Evolutionary conservation across 2,888 invertebrate species (phyloP), one percentile per base, ranked within the genome.

Genomic region (Tetropium fuscum): DNA sequence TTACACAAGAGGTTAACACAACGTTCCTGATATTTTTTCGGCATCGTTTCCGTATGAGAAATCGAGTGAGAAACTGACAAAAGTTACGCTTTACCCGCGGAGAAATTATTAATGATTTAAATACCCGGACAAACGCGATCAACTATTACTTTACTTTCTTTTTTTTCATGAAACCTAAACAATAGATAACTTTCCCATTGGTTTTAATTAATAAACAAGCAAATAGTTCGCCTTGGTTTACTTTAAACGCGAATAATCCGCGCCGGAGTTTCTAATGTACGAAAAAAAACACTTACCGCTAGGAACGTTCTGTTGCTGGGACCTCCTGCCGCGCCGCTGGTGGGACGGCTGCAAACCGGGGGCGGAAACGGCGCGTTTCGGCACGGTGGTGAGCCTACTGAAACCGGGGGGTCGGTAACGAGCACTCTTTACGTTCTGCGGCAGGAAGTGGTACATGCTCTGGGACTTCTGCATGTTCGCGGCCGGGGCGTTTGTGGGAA

Each of bases 391-490:
- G 60, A 83, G 83, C 36, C 91, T 86, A 25, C 87, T 86, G 82
- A 91, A 91, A 1, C 92, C 94, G 0, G 94, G 94, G 1, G 95
- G 93, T 2, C 95, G 85, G 80, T 95, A 95, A 30, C 95, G 85
- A 34, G 94, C 94, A 48, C 94, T 94, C 78, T 94, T 94, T 40
- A 93, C 94, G 64, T 90, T 86, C 56, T 64, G 65, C 69, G 86
- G 85, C 69, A 83, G 75, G 73, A 87, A 86, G 69, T 87, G 86
- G 63, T 86, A 84, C 64, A 87, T 86, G 72, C 86, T 88, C 72
- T 89, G 87, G 0, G 88, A 87, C 74, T 90, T 89, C 71, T 86
- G 86, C 81, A 89, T 87, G 30, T 74, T 70, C 30, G 79, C 72
- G 7, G 85, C 57, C 71, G 78, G 84, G 19, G 83, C 82, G n/a